phyloP scores from a whole-genome alignment of 2,797 vertebrate genomes.

The Pachyuromys duprasi region DNA sequence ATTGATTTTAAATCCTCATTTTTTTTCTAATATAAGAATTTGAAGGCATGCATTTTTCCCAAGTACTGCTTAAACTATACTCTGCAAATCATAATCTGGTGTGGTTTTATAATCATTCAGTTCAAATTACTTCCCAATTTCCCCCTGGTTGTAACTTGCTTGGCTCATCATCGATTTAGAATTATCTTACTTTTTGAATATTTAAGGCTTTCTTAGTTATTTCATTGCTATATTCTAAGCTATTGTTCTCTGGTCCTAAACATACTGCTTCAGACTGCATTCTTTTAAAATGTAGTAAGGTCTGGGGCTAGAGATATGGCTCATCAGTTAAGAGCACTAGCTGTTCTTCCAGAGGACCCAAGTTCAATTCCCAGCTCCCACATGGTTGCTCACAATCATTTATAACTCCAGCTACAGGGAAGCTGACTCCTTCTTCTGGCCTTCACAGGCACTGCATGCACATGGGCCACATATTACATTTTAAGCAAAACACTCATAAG shows the following conservation, averaged over 20 bases:
- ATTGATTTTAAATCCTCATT: neutral
- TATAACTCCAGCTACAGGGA: neutral
- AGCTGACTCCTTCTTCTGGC: neutral
- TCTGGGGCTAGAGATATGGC: neutral
- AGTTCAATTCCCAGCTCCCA: neutral
- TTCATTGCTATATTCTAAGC: neutral
- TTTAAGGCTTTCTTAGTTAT: neutral
- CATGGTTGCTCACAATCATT: neutral
- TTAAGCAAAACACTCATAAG: neutral
- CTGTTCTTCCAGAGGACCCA: neutral
- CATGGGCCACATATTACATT: neutral
- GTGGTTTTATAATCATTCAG: neutral
- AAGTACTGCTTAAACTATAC: neutral
- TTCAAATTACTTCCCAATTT: neutral
- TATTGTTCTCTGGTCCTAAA: neutral
- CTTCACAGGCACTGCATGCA: neutral
- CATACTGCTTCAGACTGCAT: neutral
- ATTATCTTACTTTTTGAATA: neutral
- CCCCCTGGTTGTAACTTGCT: neutral
- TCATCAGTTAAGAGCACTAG: neutral
- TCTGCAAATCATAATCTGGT: neutral
- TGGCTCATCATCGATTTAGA: neutral
- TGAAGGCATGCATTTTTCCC: neutral
- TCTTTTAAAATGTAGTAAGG: neutral
- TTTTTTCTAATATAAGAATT: neutral